Evolutionary conservation across 2,797 vertebrate species (phyloP), one percentile per base, ranked within the genome.

Genomic region (Sandelia bainsii): DNA sequence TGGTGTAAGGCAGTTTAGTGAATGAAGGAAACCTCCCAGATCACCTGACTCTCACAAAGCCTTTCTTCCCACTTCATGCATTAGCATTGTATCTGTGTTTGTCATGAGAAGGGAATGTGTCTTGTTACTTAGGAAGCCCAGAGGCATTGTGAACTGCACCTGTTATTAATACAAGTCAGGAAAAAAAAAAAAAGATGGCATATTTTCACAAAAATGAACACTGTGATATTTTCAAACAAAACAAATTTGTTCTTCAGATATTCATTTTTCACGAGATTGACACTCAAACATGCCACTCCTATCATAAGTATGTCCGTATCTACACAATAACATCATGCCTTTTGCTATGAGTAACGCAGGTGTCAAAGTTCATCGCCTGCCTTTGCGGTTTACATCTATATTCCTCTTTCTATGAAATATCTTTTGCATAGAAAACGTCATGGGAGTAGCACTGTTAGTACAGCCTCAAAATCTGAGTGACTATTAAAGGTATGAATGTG

Each of bases 41-140:
- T 58, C 49, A 13, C 32, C 50, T 19, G 25, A 73, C 48, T 61
- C 52, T 42, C 17, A 48, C 44, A 70, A 51, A 60, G 29, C 9
- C 39, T 62, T 37, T 69, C 57, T 32, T 69, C 48, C 85, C 45
- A 71, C 63, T 76, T 72, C 57, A 75, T 45, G 22, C 22, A 42
- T 11, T 23, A 40, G 16, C 42, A 59, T 71, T 79, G 67, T 69
- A 25, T 64, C 17, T 49, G 63, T 72, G 56, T 87, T 83, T 73
- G 75, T 69, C 52, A 53, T 48, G 71, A 75, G 63, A 37, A 10
- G 32, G 49, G 44, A 77, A 71, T 83, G 85, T 77, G 80, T 89
- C 73, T 52, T 56, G 86, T 92, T 89, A 88, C 87, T 68, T 74
- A 75, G 76, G 59, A 58, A 87, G 62, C 81, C 77, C 34, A 34